These are phyloP conservation scores for Podarcis siculus DNA, from an alignment of 2,797 vertebrate genomes.

Conservation along the genomic window DNA sequence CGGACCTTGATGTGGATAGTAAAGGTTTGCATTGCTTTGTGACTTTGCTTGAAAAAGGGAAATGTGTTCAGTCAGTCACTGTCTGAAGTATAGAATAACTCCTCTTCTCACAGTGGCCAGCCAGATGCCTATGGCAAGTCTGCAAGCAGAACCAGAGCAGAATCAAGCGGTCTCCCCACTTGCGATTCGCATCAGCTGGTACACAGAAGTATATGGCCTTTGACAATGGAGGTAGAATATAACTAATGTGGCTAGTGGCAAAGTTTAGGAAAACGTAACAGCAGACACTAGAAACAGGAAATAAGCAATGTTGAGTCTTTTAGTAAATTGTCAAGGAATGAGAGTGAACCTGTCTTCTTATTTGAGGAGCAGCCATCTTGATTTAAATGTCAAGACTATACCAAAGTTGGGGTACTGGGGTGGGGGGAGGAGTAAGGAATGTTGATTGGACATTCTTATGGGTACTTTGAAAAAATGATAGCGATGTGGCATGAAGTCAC, in stretches of 20 bases:
- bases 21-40: conserved; percentile 81
- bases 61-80: no score
- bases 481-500: neutral
- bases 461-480: neutral
- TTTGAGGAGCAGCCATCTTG: neutral
- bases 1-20: conserved; percentile 83
- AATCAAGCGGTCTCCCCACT: no score
- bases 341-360: neutral
- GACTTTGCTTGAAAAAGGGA: neutral
- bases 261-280: neutral
- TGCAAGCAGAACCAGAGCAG: no score
- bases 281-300: neutral
- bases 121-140: no score
- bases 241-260: no score
- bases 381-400: neutral
- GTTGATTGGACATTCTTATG: neutral
- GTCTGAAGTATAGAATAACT: neutral
- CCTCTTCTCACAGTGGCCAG: neutral
- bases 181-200: no score
- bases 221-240: no score
- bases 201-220: no score
- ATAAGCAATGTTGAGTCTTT: neutral
- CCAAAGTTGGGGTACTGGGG: neutral
- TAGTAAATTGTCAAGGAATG: neutral
- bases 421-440: neutral